Base-by-base conservation (phyloP, 2,113 vertebrate genomes). In the Felis catus region DNA sequence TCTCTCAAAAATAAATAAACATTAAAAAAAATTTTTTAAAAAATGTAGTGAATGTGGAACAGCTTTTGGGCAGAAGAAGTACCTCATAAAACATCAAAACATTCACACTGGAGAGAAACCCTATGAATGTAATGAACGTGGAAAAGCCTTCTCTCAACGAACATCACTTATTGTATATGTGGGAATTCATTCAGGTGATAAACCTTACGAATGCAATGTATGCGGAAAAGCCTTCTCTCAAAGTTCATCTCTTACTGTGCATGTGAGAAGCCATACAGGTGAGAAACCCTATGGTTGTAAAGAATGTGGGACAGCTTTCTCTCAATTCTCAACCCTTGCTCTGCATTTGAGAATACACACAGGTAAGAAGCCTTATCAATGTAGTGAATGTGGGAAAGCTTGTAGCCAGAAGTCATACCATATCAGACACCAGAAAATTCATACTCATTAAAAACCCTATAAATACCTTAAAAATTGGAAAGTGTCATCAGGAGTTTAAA, bases 221-320 rank as follows among this genome's bases (percentile, higher is more conserved):
- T 98, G 98, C 96, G 97, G 97, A 7, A 98, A 98, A 94, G 97
- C 97, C 76, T 98, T 98, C 92, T 98, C 97, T 89, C 97, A 98
- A 70, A 97, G 98, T 5, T 98, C 98, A 7, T 98, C 97, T 93
- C 97, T 98, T 55, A 98, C 97, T 5, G 97, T 98, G 45, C 98
- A 98, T 48, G 97, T 97, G 29, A 98, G 97, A 96, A 98, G 98
- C 86, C 97, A 98, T 55, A 97, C 96, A 23, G 97, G 96, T 76
- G 98, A 98, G 94, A 98, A 98, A 16, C 96, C 95, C 27, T 97
- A 97, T 33, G 97, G 97, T 23, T 97, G 97, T 41, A 98, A 97
- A 66, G 97, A 98, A 63, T 97, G 96, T 96, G 96, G 97, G 79
- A 98, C 98, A 95, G 97, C 97, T 23, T 98, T 98, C 70, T 97